Evolutionary conservation across 2,113 vertebrate species (phyloP), one percentile per base, ranked within the genome.

Genomic region (Zosterops pallidus): DNA sequence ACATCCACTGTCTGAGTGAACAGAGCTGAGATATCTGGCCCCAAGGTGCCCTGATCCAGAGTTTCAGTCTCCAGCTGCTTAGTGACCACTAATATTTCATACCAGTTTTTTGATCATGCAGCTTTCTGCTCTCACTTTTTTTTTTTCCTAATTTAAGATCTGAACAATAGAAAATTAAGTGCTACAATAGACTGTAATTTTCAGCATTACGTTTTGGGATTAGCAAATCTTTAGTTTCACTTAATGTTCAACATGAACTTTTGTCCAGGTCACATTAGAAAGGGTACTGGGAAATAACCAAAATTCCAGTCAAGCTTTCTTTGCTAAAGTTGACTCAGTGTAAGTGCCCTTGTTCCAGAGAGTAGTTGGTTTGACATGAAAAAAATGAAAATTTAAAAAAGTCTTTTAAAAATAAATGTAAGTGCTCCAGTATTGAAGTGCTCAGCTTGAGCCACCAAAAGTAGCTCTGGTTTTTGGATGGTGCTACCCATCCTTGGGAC

Each of bases 181-280:
- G 29, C 44, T 83, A 22, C 64, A 56, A 26, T 24, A 76, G 0
- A 7, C 12, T 70, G 9, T 28, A 9, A 21, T 47, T 70, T 69
- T 77, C 31, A 53, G 37, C 22, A 41, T 59, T 46, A 46, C 9
- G 21, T 47, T 89, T 77, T 28, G 47, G 31, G 41, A 31, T 93
- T 94, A 49, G 59, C 25, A 89, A 74, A 65, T 84, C 59, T 83
- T 74, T 62, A 69, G 42, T 89, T 84, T 52, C n/a, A 33, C 56
- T n/a, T 84, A 86, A 77, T 4, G 4, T 72, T 95, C 81, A 90
- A 87, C 55, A 86, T 62, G 52, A 86, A 83, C 55, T 57, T 94
- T 39, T 67, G 35, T 59, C 14, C n/a, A 49, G 46, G 46, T 60
- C 63, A 53, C 0, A 0, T 77, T 89, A 82, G 64, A 80, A 91